These are phyloP conservation scores for Cataglyphis livida DNA, from an alignment of 2,888 invertebrate genomes.

Conservation along the genomic window DNA sequence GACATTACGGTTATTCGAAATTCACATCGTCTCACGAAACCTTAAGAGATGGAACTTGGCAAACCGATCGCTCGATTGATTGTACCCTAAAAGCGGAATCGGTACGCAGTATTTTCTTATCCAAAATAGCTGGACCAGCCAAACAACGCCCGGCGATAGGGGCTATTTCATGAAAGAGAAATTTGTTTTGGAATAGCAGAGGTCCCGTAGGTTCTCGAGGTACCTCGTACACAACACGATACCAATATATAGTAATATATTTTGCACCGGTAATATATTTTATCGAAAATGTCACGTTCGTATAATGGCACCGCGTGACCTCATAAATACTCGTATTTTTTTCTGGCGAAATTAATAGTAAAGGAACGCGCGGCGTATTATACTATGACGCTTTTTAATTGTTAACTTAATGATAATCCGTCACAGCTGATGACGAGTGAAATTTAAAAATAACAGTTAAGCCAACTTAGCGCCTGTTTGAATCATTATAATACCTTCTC, in stretches of 20 bases:
- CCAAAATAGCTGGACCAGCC: slow-evolving; percentile 76
- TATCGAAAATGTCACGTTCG: slow-evolving; percentile 29
- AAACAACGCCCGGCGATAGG: slow-evolving; percentile 60
- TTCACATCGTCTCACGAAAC: slow-evolving; percentile 15
- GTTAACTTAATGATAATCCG: not conserved
- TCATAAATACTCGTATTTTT: not conserved
- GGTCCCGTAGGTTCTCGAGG: not conserved
- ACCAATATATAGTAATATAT: not conserved
- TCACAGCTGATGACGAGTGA: not conserved
- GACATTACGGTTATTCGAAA: slow-evolving; percentile 40
- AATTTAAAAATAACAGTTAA: not conserved
- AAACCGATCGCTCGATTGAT: slow-evolving; percentile 60
- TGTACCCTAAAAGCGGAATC: slow-evolving; percentile 57
- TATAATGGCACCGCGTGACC: slow-evolving; percentile 22
- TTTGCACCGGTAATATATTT: slow-evolving; percentile 10
- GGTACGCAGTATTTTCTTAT: slow-evolving; percentile 57
- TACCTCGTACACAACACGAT: not conserved
- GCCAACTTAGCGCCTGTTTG: not conserved
- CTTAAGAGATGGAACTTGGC: not conserved
- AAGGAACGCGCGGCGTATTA: not conserved
- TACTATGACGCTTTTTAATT: not conserved
- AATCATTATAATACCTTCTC: not conserved
- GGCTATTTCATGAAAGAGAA: slow-evolving; percentile 28
- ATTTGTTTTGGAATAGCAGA: slow-evolving; percentile 1
- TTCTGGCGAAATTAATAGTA: slow-evolving; percentile 17